Base-by-base conservation (phyloP, 2,113 vertebrate species). In the Tachysurus fulvidraco region DNA sequence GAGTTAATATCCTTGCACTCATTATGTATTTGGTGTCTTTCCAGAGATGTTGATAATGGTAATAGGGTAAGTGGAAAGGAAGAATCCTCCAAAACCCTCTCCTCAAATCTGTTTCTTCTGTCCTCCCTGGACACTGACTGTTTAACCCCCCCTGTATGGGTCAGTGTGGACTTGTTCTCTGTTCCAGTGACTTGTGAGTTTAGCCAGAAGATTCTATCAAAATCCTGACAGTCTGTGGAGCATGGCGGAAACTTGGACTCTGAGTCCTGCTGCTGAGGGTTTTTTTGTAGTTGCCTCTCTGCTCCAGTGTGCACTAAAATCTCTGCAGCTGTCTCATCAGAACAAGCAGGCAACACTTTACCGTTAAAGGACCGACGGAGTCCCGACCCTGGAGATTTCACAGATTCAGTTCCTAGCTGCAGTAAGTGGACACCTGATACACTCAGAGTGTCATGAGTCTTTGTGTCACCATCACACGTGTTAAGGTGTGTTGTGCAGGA, bases 361-460 rank as follows among this genome's bases (percentile, higher is more conserved):
- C 81, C 16, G 30, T 30, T 77, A n/a, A 84, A 60, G 1, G 59
- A 30, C 54, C 71, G 67, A 83, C 65, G 62, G 69, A 65, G 17
- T 83, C 85, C 81, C 88, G 28, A 88, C 78, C 64, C 83, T 76
- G 23, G 87, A 86, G 89, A 69, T 78, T 91, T 90, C 19, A 90
- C 87, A 9, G 82, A 55, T n/a, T 89, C 69, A 76, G 54, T 80
- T 60, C 21, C 41, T 44, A 59, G 36, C 28, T n/a, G n/a, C 50
- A 46, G 59, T 5, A 57, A 71, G 59, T 78, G 81, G 60, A 89
- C 67, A 69, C 59, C 78, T 0, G 76, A 86, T 62, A 80, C 74
- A 73, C 64, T 13, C 25, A 41, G 55, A 82, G 85, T 86, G 41
- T 89, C 84, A 17, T 62, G 69, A 46, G 79, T 78, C 60, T 87